These are phyloP conservation scores for Eufriesea mexicana DNA, from an alignment of 1,140 invertebrate genomes.

Conservation along the genomic window DNA sequence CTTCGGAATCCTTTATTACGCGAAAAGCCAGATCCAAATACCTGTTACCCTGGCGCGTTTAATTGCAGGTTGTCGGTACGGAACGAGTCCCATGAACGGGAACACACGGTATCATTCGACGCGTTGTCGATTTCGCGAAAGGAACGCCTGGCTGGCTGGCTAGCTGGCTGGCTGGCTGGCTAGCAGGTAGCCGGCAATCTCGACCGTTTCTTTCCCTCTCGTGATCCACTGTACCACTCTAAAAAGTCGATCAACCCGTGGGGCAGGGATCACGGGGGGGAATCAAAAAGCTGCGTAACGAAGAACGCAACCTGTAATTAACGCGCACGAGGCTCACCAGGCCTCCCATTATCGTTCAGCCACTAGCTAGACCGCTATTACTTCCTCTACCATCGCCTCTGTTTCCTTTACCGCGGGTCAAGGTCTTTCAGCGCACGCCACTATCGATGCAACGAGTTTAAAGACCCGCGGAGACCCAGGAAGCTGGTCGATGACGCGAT, in stretches of 20 bases:
- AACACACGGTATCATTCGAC: conserved; percentile 26
- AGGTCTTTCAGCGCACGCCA: conserved; percentile 46
- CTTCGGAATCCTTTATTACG: too few relatives aligned
- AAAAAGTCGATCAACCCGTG: conserved; percentile 41
- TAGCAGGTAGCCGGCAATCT: conserved; percentile 15
- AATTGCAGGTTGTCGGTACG: conserved; percentile 33
- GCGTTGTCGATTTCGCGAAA: conserved; percentile 13
- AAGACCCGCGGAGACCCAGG: conserved; percentile 50
- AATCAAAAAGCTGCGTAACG: conserved; percentile 48
- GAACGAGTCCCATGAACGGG: conserved; percentile 28
- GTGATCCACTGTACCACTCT: not conserved
- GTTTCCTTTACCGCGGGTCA: conserved; percentile 56
- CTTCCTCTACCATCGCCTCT: conserved; percentile 49
- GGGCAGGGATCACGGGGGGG: conserved; percentile 9
- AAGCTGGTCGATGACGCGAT: conserved; percentile 48
- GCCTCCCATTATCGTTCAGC: conserved; percentile 46
- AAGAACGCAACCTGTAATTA: conserved; percentile 42
- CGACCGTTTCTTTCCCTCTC: not conserved
- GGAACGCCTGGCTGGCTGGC: too few relatives aligned
- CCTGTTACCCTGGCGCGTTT: not conserved
- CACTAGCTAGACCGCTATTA: conserved; percentile 49
- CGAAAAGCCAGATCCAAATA: not conserved
- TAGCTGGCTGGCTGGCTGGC: not conserved
- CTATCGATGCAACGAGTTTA: conserved; percentile 55
- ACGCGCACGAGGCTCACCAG: conserved; percentile 33